Conservation (phyloP, 1,140 invertebrate species). For the Apocrypta bakeri region DNA sequence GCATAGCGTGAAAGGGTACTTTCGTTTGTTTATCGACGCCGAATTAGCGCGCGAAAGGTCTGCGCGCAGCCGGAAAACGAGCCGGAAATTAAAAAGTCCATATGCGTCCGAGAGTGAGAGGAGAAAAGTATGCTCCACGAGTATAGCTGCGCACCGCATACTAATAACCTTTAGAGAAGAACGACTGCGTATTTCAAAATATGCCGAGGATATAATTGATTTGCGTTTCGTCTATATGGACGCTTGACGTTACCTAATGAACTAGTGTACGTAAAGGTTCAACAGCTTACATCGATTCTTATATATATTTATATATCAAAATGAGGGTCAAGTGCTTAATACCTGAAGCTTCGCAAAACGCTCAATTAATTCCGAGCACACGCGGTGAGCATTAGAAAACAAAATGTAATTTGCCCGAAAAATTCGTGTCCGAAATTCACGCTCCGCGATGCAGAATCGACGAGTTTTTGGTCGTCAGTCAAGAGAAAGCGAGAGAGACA, state of each 20-base stretch:
- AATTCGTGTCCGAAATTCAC: conserved; percentile 35
- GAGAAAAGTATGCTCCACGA: neutral
- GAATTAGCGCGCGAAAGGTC: conserved; percentile 2
- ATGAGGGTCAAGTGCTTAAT: neutral
- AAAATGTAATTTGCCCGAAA: neutral
- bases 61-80: neutral
- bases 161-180: no score
- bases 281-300: neutral
- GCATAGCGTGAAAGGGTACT: conserved; percentile 12
- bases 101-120: neutral
- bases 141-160: no score
- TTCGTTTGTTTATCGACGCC: conserved; percentile 26
- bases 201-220: neutral
- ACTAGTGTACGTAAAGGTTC: neutral
- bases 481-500: conserved; percentile 22
- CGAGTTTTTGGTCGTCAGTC: conserved; percentile 28
- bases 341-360: no score
- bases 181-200: no score
- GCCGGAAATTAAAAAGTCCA: neutral
- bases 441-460: conserved; percentile 33
- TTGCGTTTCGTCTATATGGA: neutral
- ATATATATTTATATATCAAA: no score
- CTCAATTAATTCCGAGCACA: neutral
- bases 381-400: neutral
- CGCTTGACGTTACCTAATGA: neutral